Evolutionary conservation across 2,797 vertebrate genomes (phyloP).

Genomic region (Ptychobarbus kaznakovi): DNA sequence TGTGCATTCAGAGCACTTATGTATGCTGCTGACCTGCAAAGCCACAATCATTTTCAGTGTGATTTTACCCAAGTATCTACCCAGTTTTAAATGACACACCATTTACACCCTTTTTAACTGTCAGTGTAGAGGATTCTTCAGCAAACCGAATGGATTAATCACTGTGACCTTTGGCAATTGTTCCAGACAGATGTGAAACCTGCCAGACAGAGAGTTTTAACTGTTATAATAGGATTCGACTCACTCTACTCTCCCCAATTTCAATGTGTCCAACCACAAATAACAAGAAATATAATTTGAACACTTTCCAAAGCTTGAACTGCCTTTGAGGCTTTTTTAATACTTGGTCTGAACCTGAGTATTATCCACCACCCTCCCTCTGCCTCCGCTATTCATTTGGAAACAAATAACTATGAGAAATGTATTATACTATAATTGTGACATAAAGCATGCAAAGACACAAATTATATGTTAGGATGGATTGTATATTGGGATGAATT

Average conservation of each 20-base stretch:
- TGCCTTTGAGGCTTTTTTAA: neutral
- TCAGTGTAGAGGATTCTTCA: conserved; percentile 8
- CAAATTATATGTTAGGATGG: neutral
- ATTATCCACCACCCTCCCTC: neutral
- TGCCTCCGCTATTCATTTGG: neutral
- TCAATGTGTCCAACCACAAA: neutral
- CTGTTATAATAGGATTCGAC: neutral
- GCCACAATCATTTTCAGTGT: neutral
- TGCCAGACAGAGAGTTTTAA: conserved; percentile 7
- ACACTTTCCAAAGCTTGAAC: neutral
- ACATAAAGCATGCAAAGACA: neutral
- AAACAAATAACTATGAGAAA: neutral
- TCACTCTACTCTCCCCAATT: neutral
- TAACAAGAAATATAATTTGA: neutral
- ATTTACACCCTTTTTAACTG: conserved; percentile 4
- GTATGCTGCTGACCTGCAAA: conserved; percentile 3
- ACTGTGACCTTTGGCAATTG: conserved; percentile 44
- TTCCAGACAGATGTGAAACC: conserved; percentile 6
- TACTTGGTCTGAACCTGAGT: neutral
- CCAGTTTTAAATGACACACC: conserved; percentile 6
- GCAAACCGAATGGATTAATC: conserved; percentile 30
- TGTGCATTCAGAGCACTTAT: neutral
- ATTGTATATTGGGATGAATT: neutral
- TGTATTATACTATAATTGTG: neutral
- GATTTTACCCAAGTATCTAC: neutral